phyloP scores from a whole-genome alignment of 2,113 vertebrate genomes.

The Scytalopus superciliaris region DNA sequence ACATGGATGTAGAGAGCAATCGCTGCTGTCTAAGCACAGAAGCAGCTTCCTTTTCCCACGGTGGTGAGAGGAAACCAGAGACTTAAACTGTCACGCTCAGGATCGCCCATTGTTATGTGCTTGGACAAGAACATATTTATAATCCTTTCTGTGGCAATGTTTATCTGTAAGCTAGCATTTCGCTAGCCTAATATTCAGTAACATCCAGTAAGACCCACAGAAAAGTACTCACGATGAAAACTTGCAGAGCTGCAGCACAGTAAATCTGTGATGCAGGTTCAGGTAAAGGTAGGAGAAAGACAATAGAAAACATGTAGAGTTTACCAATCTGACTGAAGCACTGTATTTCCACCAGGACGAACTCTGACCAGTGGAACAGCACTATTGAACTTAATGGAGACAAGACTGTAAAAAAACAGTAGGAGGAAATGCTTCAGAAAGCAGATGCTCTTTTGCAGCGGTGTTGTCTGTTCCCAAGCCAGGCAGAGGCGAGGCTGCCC shows the following conservation, averaged over 20 bases:
- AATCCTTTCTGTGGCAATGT: background rate
- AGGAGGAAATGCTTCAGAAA: background rate
- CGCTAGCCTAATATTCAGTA: background rate
- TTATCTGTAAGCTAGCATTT: background rate
- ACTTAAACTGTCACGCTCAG: background rate
- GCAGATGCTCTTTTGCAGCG: background rate
- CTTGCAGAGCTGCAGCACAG: background rate
- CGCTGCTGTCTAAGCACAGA: background rate
- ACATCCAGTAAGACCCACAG: background rate
- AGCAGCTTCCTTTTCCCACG: slow-evolving; percentile 49
- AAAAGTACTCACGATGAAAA: background rate
- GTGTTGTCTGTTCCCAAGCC: accelerated
- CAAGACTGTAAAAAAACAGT: background rate
- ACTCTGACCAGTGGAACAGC: background rate
- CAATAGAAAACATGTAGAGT: background rate
- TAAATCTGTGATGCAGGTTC: background rate
- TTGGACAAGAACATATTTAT: background rate
- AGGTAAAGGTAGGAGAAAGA: background rate
- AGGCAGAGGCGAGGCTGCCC: background rate
- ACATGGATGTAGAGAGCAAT: background rate
- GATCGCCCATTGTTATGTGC: background rate
- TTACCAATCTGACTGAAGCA: background rate
- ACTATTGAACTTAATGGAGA: background rate
- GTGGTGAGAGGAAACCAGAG: slow-evolving; percentile 18
- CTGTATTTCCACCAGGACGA: background rate